Percentiles rank a stretch among this genome's conserved stretches.
phyloP scores from a whole-genome alignment of 2,888 invertebrate genomes.

The Synergus laeviventris region DNA sequence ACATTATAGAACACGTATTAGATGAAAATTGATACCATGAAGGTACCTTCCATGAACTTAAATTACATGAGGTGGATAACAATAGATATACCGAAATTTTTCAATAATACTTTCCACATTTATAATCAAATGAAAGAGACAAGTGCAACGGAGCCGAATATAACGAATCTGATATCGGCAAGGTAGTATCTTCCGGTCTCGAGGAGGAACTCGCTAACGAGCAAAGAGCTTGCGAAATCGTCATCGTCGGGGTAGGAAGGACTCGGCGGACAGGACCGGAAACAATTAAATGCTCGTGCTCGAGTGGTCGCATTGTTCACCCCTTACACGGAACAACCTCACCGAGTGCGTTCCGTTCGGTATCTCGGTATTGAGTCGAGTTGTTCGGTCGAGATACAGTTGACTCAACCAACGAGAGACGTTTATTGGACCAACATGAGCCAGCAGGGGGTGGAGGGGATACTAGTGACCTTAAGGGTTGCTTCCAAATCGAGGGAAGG shows the following conservation, averaged over 20 bases:
- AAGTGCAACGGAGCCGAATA: slow-evolving; percentile 52
- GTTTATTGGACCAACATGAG: slow-evolving; percentile 63
- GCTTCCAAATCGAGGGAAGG: slow-evolving; percentile 11
- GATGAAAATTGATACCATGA: background rate
- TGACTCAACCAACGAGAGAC: slow-evolving; percentile 57
- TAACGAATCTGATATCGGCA: slow-evolving; percentile 54
- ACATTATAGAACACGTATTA: background rate
- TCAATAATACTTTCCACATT: background rate
- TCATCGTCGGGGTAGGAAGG: slow-evolving; percentile 47
- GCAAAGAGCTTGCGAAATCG: slow-evolving; percentile 53
- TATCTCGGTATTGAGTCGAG: slow-evolving; percentile 53
- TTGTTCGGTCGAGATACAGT: slow-evolving; percentile 59
- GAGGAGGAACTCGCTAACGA: slow-evolving; percentile 70
- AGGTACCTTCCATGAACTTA: background rate
- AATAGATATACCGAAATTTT: background rate
- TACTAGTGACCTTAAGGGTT: slow-evolving; percentile 11
- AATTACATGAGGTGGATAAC: background rate
- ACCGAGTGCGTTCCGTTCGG: slow-evolving; percentile 47
- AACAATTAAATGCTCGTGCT: slow-evolving; percentile 69
- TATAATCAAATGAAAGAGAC: slow-evolving; percentile 31
- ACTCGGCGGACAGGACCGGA: slow-evolving; percentile 60
- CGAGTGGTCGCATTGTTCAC: slow-evolving; percentile 64
- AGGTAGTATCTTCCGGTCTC: slow-evolving; percentile 66
- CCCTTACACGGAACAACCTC: slow-evolving; percentile 50
- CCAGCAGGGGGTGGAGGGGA: slow-evolving; percentile 27